Evolutionary conservation across 2,113 vertebrate genomes (phyloP).

Genomic region (Eurypyga helias): DNA sequence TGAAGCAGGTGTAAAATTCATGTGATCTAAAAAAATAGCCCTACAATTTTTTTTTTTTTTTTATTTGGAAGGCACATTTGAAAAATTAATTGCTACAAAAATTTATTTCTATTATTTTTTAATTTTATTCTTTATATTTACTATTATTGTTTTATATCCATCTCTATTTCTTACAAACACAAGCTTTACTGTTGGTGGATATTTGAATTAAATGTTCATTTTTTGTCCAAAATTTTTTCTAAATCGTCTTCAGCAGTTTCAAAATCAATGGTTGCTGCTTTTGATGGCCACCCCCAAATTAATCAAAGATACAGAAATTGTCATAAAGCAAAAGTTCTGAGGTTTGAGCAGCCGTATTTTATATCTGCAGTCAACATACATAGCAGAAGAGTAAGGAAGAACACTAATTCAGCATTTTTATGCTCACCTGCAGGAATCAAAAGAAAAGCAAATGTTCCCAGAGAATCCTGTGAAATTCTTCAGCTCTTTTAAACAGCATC

Average conservation of each 20-base stretch:
- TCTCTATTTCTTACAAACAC: not conserved
- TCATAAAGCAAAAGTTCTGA: not conserved
- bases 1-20: not conserved
- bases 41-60: not conserved
- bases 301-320: not conserved
- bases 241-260: not conserved
- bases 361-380: not conserved
- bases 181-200: not conserved
- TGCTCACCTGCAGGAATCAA: not conserved
- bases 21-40: not conserved
- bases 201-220: not conserved
- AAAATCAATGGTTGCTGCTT: not conserved
- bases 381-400: not conserved
- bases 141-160: not conserved
- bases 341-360: not conserved
- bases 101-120: not conserved
- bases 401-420: not conserved
- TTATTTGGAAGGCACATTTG: not conserved
- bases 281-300: not conserved
- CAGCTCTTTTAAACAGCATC: not conserved
- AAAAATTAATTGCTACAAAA: not conserved
- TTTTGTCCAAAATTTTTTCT: not conserved
- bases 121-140: not conserved
- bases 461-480: not conserved
- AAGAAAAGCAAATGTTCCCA: not conserved